Conservation (phyloP, 2,888 invertebrate species). For the Thereva unica region DNA sequence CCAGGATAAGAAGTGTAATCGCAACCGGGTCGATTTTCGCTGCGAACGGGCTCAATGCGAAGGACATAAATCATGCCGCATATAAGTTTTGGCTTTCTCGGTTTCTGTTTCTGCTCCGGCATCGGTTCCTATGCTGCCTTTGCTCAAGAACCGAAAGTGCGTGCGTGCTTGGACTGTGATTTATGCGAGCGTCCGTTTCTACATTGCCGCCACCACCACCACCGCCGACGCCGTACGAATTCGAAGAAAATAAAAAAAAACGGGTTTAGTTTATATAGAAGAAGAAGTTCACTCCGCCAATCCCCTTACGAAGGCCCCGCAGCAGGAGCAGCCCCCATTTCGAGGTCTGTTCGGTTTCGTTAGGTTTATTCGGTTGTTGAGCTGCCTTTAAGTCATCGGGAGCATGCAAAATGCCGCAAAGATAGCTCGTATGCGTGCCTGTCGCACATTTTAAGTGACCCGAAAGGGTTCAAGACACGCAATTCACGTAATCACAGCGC, state of each 20-base stretch:
- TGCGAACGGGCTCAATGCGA: too few species aligned
- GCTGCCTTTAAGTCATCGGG: conserved; percentile 6
- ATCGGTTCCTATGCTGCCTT: too few species aligned
- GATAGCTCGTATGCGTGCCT: conserved; percentile 26
- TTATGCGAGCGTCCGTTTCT: conserved; percentile 22
- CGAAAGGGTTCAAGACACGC: conserved; percentile 26
- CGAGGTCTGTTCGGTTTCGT: too few species aligned
- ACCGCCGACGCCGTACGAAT: too few species aligned
- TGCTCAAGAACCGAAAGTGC: conserved; percentile 24
- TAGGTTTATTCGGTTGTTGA: conserved; percentile 15
- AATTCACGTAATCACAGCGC: conserved; percentile 24
- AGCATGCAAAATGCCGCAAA: conserved; percentile 17
- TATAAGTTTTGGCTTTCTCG: too few species aligned
- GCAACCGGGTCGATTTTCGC: too few species aligned
- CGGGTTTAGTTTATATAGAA: conserved; percentile 9
- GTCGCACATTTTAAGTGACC: conserved; percentile 18
- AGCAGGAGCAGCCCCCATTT: too few species aligned
- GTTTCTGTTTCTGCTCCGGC: too few species aligned
- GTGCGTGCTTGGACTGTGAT: conserved; percentile 36
- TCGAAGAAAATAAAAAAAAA: background rate
- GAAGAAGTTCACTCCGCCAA: conserved; percentile 26
- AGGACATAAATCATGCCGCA: too few species aligned
- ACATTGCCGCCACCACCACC: too few species aligned
- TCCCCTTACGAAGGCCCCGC: background rate
- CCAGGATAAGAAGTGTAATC: too few species aligned